Base-by-base conservation (phyloP, 30 jellyfish, hydroid and myxozoan genomes). In the Mastigias papua region DNA sequence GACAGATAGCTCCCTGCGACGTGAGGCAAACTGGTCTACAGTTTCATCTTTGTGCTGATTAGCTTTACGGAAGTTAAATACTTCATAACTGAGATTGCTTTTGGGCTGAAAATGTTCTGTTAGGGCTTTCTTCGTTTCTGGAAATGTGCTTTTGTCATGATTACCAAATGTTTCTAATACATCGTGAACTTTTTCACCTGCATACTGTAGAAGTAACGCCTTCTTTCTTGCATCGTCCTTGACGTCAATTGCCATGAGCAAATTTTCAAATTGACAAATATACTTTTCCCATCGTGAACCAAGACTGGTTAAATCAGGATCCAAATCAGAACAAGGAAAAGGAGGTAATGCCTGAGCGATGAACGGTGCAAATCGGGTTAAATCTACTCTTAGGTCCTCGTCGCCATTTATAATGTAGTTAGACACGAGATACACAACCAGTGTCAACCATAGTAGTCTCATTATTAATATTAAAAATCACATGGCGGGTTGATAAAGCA, bases 221-320 rank as follows among this genome's bases (percentile, higher is more conserved):
- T 31, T 58, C 22, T n/a, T n/a, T n/a, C n/a, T n/a, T n/a, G n/a
- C n/a, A n/a, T n/a, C n/a, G n/a, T n/a, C n/a, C n/a, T n/a, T 58
- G 10, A 13, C 21, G 26, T 58, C 70, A 21, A 58, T 21, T 16
- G 76, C 76, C 46, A 64, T 34, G 22, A 64, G 33, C 22, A 64
- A 64, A 64, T 64, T 64, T 64, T 64, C 34, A 25, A 64, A 64
- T 9, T n/a, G 76, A 64, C 48, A 0, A 64, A 64, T 34, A 64
- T 15, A 37, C 54, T 17, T 32, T n/a, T 64, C 48, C 76, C 46
- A 64, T 64, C 76, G 54, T 11, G 11, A 37, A 37, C 11, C 54
- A 3, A 11, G 5, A 11, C 54, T 37, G 54, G 54, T 37, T 37
- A 37, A 37, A 37, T 37, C 54, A 37, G 54, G 11, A 37, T 37